Percentiles rank a stretch among this genome's conserved stretches.
phyloP scores from a whole-genome alignment of 2,797 vertebrate species.

The Hippocampus kuda region DNA sequence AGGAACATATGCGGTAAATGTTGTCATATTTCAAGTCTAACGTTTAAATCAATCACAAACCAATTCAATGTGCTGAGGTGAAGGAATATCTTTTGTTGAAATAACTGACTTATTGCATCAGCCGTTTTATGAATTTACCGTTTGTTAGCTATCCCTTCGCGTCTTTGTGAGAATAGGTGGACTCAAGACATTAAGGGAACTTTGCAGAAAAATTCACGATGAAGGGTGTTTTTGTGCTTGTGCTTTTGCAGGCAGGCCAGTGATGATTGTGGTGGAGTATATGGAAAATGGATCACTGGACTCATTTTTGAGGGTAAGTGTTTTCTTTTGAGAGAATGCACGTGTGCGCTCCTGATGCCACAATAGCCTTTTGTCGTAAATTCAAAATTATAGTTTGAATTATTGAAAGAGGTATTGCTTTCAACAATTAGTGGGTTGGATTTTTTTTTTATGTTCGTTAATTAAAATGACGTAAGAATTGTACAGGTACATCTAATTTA shows the following conservation, averaged over 20 bases:
- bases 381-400: background rate
- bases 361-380: background rate
- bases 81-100: background rate
- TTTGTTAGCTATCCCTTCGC: background rate
- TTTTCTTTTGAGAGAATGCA: conserved; percentile 4
- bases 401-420: background rate
- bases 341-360: background rate
- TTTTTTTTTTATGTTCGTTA: background rate
- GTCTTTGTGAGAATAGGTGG: background rate
- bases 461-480: too few species aligned
- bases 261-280: conserved; percentile 97
- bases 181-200: background rate
- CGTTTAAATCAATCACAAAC: background rate
- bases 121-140: background rate
- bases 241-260: conserved; percentile 82
- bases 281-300: conserved; percentile 96
- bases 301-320: conserved; percentile 87
- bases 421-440: background rate
- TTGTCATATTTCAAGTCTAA: background rate
- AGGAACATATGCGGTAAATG: background rate
- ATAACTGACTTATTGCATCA: background rate
- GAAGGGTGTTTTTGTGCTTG: conserved; percentile 27
- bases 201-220: background rate
- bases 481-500: too few species aligned
- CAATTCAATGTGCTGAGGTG: background rate